phyloP scores from a whole-genome alignment of 2,888 invertebrate species.

The Tubulanus polymorphus region DNA sequence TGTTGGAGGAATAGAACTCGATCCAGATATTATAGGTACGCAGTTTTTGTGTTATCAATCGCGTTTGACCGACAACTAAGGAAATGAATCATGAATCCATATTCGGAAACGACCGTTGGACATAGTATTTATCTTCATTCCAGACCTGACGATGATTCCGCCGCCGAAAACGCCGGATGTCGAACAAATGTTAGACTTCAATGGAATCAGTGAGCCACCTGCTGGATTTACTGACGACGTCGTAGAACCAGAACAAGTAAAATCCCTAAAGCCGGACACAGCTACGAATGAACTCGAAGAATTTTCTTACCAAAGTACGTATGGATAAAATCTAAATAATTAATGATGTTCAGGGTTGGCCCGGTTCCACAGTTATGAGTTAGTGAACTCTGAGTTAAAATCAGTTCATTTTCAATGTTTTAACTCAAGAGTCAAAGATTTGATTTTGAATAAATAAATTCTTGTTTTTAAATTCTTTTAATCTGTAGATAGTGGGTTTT shows the following conservation, averaged over 20 bases:
- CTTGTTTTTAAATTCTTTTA: too few species aligned
- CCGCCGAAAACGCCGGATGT: slow-evolving; percentile 60
- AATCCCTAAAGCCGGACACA: not conserved
- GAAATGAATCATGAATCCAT: too few species aligned
- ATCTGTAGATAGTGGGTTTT: too few species aligned
- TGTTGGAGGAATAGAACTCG: slow-evolving; percentile 62
- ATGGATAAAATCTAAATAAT: too few species aligned
- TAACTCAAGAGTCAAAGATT: too few species aligned
- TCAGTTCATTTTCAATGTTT: too few species aligned
- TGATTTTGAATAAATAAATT: too few species aligned
- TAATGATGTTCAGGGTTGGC: too few species aligned
- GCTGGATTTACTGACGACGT: slow-evolving; percentile 62
- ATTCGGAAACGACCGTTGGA: too few species aligned
- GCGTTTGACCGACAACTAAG: too few species aligned
- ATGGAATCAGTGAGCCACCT: slow-evolving; percentile 63
- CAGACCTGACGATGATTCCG: slow-evolving; percentile 75
- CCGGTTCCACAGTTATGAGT: too few species aligned
- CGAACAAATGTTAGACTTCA: slow-evolving; percentile 27
- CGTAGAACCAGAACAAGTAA: not conserved
- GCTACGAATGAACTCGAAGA: not conserved
- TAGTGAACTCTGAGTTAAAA: too few species aligned
- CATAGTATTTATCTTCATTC: not conserved
- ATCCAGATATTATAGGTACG: slow-evolving; percentile 77
- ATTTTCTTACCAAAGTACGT: not conserved
- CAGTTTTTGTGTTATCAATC: not conserved